Conservation (phyloP, 92 coral and sea anemone genomes). For the Phenganax marumi region DNA sequence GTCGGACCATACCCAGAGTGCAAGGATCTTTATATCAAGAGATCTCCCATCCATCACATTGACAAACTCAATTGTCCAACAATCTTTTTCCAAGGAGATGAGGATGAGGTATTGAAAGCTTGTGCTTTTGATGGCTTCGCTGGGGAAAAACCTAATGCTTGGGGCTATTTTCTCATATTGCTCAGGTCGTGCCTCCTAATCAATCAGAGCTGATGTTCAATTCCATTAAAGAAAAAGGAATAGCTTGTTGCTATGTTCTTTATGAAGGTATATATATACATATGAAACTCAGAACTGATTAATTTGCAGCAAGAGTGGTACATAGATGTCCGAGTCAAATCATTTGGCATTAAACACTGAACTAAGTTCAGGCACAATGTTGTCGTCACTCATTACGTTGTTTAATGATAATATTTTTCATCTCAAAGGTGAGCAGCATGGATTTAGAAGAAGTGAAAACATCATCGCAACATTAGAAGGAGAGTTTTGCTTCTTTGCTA, state of each 20-base stretch:
- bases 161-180: not conserved
- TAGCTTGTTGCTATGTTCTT: constrained; percentile 76
- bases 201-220: constrained; percentile 86
- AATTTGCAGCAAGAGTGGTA: not conserved
- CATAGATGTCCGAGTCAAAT: too few relatives aligned
- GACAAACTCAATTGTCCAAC: constrained; percentile 71
- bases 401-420: too few relatives aligned
- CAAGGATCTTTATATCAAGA: constrained; percentile 55
- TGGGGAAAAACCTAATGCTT: not conserved
- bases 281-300: not conserved
- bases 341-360: too few relatives aligned
- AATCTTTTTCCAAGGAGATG: constrained; percentile 86
- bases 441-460: constrained; percentile 83
- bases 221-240: constrained; percentile 69
- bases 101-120: constrained; percentile 69
- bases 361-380: too few relatives aligned
- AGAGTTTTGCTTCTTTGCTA: constrained; percentile 88
- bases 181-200: constrained; percentile 77
- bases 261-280: constrained; percentile 64
- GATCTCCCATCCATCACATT: constrained; percentile 73
- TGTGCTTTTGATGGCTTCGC: not conserved
- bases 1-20: constrained; percentile 78
- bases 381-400: not conserved
- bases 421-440: constrained; percentile 82
- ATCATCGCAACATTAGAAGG: constrained; percentile 75